phyloP scores from a whole-genome alignment of 2,888 invertebrate species.

The Zygaena filipendulae region DNA sequence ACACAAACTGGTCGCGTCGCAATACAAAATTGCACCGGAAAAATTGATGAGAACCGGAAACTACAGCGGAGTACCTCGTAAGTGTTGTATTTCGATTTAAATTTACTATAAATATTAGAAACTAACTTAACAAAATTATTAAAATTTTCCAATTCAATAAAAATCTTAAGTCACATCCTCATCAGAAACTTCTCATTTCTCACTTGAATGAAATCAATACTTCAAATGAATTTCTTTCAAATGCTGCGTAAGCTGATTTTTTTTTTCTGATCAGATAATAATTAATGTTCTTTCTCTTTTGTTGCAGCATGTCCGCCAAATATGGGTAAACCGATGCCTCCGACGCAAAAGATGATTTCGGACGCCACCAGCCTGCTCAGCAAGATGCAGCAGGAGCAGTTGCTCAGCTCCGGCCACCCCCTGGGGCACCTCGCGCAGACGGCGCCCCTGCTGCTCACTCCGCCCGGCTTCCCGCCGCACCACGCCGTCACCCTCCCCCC shows the following conservation, averaged over 20 bases:
- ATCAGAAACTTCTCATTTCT: too few species aligned
- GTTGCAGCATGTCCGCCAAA: conserved; percentile 73
- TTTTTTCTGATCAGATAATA: too few species aligned
- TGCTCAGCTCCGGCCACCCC: conserved; percentile 67
- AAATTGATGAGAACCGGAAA: conserved; percentile 96
- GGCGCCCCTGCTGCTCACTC: conserved; percentile 78
- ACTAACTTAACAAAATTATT: too few species aligned
- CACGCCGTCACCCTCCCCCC: conserved; percentile 75
- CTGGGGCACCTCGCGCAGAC: conserved; percentile 63
- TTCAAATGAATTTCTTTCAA: too few species aligned
- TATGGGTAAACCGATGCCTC: conserved; percentile 80
- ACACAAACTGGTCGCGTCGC: conserved; percentile 94
- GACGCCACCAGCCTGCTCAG: conserved; percentile 73
- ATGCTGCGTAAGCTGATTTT: too few species aligned
- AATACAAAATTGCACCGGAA: conserved; percentile 98
- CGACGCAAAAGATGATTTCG: conserved; percentile 81
- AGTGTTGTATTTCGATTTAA: too few species aligned
- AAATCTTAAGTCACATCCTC: too few species aligned
- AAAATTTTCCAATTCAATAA: too few species aligned
- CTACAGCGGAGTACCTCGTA: conserved; percentile 86
- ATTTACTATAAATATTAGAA: conserved; percentile 1
- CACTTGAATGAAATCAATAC: too few species aligned
- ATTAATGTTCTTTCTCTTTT: too few species aligned
- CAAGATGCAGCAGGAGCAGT: conserved; percentile 77
- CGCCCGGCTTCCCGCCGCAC: conserved; percentile 81